A percentile compares a stretch with the other conserved stretches of the same genome.
phyloP scores from a whole-genome alignment of 1,140 invertebrate species.

The Galleria mellonella region DNA sequence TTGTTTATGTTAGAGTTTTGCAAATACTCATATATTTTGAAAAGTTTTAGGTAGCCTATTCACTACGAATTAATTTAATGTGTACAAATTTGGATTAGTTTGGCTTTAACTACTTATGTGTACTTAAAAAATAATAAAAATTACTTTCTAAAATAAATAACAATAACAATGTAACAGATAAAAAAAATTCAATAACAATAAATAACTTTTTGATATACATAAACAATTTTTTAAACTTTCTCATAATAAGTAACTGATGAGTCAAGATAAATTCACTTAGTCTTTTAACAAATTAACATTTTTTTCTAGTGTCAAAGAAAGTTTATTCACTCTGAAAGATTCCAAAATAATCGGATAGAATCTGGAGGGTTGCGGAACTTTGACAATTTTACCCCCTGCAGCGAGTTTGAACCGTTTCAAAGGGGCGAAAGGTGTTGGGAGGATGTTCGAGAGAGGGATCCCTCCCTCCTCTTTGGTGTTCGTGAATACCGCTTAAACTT shows the following conservation, averaged over 20 bases:
- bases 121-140: too few relatives aligned
- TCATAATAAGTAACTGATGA: too few relatives aligned
- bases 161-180: too few relatives aligned
- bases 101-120: too few relatives aligned
- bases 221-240: too few relatives aligned
- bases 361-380: constrained; percentile 42
- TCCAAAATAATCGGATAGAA: constrained; percentile 56
- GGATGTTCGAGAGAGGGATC: constrained; percentile 16
- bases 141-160: too few relatives aligned
- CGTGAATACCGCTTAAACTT: constrained; percentile 66
- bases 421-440: constrained; percentile 32
- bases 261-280: constrained; percentile 30
- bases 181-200: too few relatives aligned
- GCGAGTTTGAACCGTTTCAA: constrained; percentile 39
- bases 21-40: not conserved
- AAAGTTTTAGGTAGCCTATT: too few relatives aligned
- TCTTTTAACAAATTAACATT: constrained; percentile 17
- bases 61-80: too few relatives aligned
- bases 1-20: not conserved
- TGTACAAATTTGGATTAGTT: too few relatives aligned
- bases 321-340: constrained; percentile 42
- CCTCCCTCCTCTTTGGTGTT: constrained; percentile 42
- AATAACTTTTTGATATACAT: too few relatives aligned
- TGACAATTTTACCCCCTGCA: constrained; percentile 48
- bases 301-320: constrained; percentile 40